Conservation (phyloP, 2,888 invertebrate genomes). For the Electrophaes corylata region DNA sequence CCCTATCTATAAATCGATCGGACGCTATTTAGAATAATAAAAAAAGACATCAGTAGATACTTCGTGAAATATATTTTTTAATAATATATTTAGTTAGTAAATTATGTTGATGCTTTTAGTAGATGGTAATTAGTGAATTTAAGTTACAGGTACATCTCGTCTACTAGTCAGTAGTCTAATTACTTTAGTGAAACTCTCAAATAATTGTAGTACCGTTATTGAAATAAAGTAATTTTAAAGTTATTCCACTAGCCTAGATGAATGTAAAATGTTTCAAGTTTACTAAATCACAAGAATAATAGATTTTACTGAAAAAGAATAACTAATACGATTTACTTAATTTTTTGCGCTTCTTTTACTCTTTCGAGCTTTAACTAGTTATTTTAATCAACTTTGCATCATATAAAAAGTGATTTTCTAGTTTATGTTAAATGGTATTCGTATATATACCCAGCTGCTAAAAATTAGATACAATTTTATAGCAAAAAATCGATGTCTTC, state of each 20-base stretch:
- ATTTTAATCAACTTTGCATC: constrained; percentile 32
- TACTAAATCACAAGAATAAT: not conserved
- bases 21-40: constrained; percentile 5
- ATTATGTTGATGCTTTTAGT: constrained; percentile 25
- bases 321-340: too few species aligned
- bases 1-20: constrained; percentile 1
- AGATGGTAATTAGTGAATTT: constrained; percentile 34
- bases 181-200: constrained; percentile 46
- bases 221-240: constrained; percentile 6
- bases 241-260: not conserved
- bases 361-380: constrained; percentile 54
- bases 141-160: constrained; percentile 63
- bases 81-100: constrained; percentile 17
- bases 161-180: constrained; percentile 74
- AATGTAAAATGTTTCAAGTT: not conserved
- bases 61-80: constrained; percentile 8
- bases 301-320: not conserved
- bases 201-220: constrained; percentile 27
- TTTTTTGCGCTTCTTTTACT: constrained; percentile 31
- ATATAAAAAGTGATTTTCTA: constrained; percentile 17
- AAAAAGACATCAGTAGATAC: constrained; percentile 18
- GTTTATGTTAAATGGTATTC: not conserved
- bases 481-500: constrained; percentile 26
- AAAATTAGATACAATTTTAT: not conserved
- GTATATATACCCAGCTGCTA: not conserved